Conservation (phyloP, 53 echinoderm and acorn worm species). For the Astropecten irregularis region DNA sequence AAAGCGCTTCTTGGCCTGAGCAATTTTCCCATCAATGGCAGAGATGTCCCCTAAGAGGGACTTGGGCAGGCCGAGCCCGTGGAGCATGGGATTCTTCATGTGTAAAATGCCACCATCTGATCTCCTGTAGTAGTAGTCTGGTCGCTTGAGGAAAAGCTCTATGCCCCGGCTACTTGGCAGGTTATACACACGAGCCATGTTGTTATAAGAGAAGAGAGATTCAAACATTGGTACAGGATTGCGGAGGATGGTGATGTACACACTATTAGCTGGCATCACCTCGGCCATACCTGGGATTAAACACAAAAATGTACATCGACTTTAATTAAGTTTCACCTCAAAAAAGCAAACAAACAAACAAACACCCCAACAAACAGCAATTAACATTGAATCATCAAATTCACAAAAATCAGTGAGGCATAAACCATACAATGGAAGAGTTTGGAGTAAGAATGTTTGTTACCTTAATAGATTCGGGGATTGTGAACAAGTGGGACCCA, state of each 20-base stretch:
- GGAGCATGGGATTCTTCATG: conserved; percentile 58
- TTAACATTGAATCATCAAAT: too few species aligned
- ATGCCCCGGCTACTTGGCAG: conserved; percentile 3
- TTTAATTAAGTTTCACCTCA: too few species aligned
- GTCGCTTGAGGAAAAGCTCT: conserved; percentile 38
- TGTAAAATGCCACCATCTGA: conserved; percentile 36
- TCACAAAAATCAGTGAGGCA: too few species aligned
- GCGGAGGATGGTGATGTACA: conserved; percentile 58
- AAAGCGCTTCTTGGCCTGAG: background rate
- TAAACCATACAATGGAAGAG: too few species aligned
- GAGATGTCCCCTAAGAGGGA: background rate
- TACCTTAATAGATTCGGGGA: too few species aligned
- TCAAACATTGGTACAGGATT: conserved; percentile 68
- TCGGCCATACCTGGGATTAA: conserved; percentile 34
- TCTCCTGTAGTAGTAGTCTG: conserved; percentile 42
- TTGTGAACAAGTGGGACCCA: too few species aligned
- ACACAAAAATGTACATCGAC: background rate
- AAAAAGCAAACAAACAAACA: too few species aligned
- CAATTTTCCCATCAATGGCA: conserved; percentile 36
- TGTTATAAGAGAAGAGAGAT: conserved; percentile 57
- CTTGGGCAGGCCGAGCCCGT: conserved; percentile 44
- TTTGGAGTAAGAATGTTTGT: too few species aligned
- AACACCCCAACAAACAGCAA: too few species aligned
- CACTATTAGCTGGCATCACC: conserved; percentile 52
- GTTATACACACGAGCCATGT: conserved; percentile 13